A percentile compares a stretch with the other conserved stretches of the same genome.
phyloP scores from a whole-genome alignment of 2,888 invertebrate species.

The Plagodis pulveraria region DNA sequence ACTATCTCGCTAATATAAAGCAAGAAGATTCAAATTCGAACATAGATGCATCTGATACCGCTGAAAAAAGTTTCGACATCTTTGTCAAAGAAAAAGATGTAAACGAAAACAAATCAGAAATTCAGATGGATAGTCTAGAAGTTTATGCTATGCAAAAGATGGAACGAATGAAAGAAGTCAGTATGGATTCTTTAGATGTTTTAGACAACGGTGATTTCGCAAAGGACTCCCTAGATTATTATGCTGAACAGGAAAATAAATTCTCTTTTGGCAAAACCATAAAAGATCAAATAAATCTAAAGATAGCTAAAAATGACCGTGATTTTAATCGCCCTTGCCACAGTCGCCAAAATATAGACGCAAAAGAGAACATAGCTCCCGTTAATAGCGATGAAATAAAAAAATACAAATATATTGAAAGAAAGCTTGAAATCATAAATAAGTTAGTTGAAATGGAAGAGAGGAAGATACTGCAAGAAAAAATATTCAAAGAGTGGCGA shows the following conservation, averaged over 20 bases:
- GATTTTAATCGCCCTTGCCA: constrained; percentile 52
- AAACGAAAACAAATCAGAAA: constrained; percentile 85
- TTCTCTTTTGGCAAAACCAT: constrained; percentile 56
- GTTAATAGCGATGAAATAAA: constrained; percentile 81
- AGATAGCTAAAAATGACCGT: constrained; percentile 58
- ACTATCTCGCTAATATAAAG: constrained; percentile 65
- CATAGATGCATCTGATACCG: constrained; percentile 64
- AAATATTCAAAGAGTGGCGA: constrained; percentile 85
- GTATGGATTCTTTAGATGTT: constrained; percentile 81
- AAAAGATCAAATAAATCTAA: constrained; percentile 68
- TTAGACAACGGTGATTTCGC: constrained; percentile 75
- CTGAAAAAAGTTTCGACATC: constrained; percentile 85
- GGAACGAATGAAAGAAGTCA: constrained; percentile 74
- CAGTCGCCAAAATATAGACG: constrained; percentile 53
- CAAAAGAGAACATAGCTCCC: constrained; percentile 74
- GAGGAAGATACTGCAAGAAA: constrained; percentile 87
- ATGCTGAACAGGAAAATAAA: constrained; percentile 75
- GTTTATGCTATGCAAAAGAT: constrained; percentile 78
- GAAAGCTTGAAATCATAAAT: constrained; percentile 89
- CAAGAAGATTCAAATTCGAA: constrained; percentile 73
- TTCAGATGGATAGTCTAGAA: constrained; percentile 86
- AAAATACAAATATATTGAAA: constrained; percentile 87
- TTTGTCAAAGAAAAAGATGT: constrained; percentile 86
- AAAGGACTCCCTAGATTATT: constrained; percentile 80
- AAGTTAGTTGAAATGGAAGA: constrained; percentile 89